phyloP scores from a whole-genome alignment of 2,888 invertebrate species.

The Terebella lapidaria region DNA sequence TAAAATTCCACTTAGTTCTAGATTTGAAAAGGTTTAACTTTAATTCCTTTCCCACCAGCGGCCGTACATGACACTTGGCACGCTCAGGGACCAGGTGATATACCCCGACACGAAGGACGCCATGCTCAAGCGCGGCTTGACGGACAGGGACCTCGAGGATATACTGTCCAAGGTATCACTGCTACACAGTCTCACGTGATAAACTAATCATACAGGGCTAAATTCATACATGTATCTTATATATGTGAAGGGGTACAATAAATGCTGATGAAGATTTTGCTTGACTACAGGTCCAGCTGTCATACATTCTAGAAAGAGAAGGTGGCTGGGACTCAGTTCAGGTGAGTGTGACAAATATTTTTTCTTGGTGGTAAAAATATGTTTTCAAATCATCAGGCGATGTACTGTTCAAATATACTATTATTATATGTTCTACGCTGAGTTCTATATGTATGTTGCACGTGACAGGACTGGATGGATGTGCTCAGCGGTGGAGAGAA shows the following conservation, averaged over 20 bases:
- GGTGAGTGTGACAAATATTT: slow-evolving; percentile 53
- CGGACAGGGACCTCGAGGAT: slow-evolving; percentile 71
- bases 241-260: too few species aligned
- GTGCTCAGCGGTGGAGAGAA: slow-evolving; percentile 97
- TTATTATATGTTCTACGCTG: not conserved
- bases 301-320: slow-evolving; percentile 77
- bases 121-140: slow-evolving; percentile 67
- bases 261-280: not conserved
- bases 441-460: not conserved
- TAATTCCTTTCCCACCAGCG: too few species aligned
- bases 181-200: not conserved
- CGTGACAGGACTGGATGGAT: slow-evolving; percentile 93
- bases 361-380: too few species aligned
- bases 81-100: slow-evolving; percentile 87
- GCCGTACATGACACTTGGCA: slow-evolving; percentile 97
- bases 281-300: slow-evolving; percentile 66
- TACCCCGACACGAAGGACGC: slow-evolving; percentile 89
- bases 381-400: not conserved
- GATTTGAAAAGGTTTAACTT: too few species aligned
- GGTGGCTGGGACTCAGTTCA: slow-evolving; percentile 86
- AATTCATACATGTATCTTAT: not conserved
- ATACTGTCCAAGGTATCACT: slow-evolving; percentile 62
- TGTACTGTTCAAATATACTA: not conserved
- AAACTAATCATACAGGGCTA: not conserved
- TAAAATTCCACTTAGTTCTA: too few species aligned